These are phyloP conservation scores for Lates japonicus DNA, from an alignment of 2,797 vertebrate genomes.

Conservation along the genomic window DNA sequence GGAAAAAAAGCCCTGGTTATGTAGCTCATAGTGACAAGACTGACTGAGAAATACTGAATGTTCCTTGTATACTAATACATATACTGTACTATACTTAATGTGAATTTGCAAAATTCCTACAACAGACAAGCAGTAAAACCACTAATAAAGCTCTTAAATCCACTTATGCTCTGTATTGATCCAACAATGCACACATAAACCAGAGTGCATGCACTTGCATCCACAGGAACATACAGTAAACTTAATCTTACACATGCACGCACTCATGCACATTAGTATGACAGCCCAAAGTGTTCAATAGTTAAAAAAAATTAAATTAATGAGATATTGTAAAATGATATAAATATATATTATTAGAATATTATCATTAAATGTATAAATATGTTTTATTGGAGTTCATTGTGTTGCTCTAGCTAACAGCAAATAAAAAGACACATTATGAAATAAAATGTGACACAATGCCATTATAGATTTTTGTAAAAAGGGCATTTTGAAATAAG, in stretches of 20 bases:
- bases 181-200: conserved; percentile 14
- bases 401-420: not conserved
- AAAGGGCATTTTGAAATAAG: not conserved
- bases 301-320: not conserved
- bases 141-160: conserved; percentile 80
- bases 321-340: not conserved
- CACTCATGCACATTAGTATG: not conserved
- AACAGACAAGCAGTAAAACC: conserved; percentile 76
- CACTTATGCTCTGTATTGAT: conserved; percentile 48
- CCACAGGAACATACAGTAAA: not conserved
- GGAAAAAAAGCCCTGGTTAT: conserved; percentile 31
- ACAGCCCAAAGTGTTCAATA: not conserved
- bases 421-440: not conserved
- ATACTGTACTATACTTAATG: conserved; percentile 82
- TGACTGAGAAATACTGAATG: conserved; percentile 74
- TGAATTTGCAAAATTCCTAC: conserved; percentile 81
- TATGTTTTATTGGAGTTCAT: not conserved
- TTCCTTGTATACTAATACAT: conserved; percentile 81
- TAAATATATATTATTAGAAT: too few species aligned
- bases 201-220: not conserved
- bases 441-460: not conserved
- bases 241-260: too few species aligned
- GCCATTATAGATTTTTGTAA: not conserved
- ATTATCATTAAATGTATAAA: not conserved
- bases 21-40: conserved; percentile 47